These are phyloP conservation scores for Orthonevra nobilis DNA, from an alignment of 2,888 invertebrate genomes.

Conservation along the genomic window DNA sequence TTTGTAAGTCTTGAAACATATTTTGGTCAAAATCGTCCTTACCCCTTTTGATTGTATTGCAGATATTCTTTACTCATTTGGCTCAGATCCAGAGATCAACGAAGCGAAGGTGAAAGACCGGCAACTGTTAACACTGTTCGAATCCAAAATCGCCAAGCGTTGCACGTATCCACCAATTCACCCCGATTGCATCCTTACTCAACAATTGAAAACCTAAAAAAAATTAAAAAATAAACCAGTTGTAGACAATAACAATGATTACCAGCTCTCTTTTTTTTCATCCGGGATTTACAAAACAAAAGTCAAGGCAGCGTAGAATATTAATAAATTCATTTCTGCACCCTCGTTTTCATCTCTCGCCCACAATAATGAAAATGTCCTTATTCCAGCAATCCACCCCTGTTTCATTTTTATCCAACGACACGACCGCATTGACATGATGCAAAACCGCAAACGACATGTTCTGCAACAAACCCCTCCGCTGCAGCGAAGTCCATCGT, in stretches of 20 bases:
- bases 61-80: too few species aligned
- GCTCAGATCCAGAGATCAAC: conserved; percentile 20
- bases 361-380: conserved; percentile 60
- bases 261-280: conserved; percentile 40
- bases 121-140: conserved; percentile 46
- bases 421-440: conserved; percentile 58
- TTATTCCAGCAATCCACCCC: conserved; percentile 53
- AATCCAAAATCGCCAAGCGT: conserved; percentile 10
- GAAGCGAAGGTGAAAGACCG: conserved; percentile 34
- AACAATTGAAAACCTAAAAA: background rate
- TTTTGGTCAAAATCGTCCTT: too few species aligned
- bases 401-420: conserved; percentile 55
- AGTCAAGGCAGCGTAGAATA: conserved; percentile 64
- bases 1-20: too few species aligned
- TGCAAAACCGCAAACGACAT: conserved; percentile 67
- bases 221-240: conserved; percentile 3
- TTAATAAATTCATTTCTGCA: conserved; percentile 63
- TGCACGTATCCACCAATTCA: background rate
- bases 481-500: background rate
- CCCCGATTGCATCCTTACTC: conserved; percentile 10
- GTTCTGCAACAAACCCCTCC: conserved; percentile 35
- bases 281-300: conserved; percentile 53
- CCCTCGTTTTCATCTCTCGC: background rate
- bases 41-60: too few species aligned
- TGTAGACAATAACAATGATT: conserved; percentile 53